Conservation (phyloP, 2,797 vertebrate species). For the Lacerta viridis region DNA sequence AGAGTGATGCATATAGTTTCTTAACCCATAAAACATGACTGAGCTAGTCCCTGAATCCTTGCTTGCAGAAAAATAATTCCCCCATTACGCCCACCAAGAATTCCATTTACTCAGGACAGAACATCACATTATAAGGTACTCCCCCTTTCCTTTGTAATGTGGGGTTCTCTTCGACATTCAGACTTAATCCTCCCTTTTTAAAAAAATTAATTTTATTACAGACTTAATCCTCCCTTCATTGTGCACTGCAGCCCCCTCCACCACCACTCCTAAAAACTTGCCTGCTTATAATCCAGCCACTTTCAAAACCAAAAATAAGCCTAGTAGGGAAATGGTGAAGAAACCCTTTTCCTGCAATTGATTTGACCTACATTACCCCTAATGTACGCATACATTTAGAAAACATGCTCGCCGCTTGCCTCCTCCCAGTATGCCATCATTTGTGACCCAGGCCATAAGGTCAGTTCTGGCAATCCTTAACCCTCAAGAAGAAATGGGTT, state of each 20-base stretch:
- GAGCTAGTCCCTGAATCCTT: slow-evolving; percentile 6
- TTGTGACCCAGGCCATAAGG: not conserved
- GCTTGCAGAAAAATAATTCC: not conserved
- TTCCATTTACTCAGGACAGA: not conserved
- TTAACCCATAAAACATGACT: not conserved
- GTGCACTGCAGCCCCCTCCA: not conserved
- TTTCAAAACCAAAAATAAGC: not conserved
- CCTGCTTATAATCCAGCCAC: not conserved
- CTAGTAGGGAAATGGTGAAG: not conserved
- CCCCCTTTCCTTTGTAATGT: not conserved
- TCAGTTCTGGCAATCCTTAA: not conserved
- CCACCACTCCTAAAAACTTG: not conserved
- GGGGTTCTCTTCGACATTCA: not conserved
- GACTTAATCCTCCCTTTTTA: not conserved
- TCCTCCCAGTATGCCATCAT: too few relatives aligned
- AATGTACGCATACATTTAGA: not conserved
- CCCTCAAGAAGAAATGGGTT: not conserved
- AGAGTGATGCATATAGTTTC: not conserved
- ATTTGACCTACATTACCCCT: not conserved
- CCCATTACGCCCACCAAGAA: not conserved
- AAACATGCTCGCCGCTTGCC: not conserved
- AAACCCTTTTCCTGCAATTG: too few relatives aligned
- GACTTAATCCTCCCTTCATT: slow-evolving; percentile 16
- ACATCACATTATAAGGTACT: not conserved
- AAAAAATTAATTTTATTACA: not conserved